These are phyloP conservation scores for Galerucella pusilla DNA, from an alignment of 2,888 invertebrate genomes.

Conservation along the genomic window DNA sequence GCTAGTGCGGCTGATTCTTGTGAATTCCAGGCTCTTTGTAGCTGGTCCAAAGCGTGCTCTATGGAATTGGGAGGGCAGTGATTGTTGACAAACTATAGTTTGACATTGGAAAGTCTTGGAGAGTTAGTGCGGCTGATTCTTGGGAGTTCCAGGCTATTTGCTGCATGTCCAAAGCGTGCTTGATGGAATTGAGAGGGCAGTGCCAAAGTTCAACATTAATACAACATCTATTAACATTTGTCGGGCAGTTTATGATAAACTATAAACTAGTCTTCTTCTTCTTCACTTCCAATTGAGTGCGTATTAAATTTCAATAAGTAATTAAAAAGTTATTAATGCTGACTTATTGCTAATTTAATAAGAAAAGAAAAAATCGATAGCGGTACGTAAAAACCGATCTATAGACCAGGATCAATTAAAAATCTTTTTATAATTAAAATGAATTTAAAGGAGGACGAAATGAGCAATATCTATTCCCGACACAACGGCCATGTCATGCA, in stretches of 20 bases:
- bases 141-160: too few relatives aligned
- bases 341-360: conserved; percentile 48
- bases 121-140: too few relatives aligned
- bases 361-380: conserved; percentile 51
- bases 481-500: conserved; percentile 57
- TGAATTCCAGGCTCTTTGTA: too few relatives aligned
- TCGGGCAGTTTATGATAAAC: not conserved
- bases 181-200: too few relatives aligned
- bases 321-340: conserved; percentile 11
- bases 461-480: conserved; percentile 64
- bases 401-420: conserved; percentile 62
- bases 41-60: too few relatives aligned
- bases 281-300: not conserved
- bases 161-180: too few relatives aligned
- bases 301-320: not conserved
- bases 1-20: too few relatives aligned
- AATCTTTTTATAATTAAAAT: conserved; percentile 64
- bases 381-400: conserved; percentile 56
- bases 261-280: not conserved
- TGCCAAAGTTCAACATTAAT: too few relatives aligned
- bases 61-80: too few relatives aligned
- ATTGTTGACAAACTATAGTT: too few relatives aligned
- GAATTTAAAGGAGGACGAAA: conserved; percentile 61
- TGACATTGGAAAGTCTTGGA: too few relatives aligned
- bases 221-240: too few relatives aligned